A percentile compares a stretch with the other conserved stretches of the same genome.
These are phyloP conservation scores for Hemibates koningsi DNA, from an alignment of 2,113 vertebrate species.

Conservation along the genomic window DNA sequence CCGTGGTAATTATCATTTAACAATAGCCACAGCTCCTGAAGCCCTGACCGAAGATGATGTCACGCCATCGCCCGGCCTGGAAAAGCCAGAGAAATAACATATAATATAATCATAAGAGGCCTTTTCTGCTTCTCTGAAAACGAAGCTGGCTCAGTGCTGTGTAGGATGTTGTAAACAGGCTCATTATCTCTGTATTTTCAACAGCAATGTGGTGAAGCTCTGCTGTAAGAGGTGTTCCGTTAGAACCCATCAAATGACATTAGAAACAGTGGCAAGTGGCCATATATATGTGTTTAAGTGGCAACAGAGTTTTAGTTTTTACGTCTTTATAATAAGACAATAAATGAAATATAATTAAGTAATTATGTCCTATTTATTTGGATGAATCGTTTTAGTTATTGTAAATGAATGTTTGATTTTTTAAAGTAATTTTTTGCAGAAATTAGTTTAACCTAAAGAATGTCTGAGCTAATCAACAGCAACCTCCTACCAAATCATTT, in stretches of 20 bases:
- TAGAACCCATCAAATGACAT: background rate
- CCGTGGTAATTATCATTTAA: constrained; percentile 67
- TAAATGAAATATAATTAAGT: background rate
- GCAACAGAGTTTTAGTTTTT: background rate
- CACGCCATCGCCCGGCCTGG: constrained; percentile 9
- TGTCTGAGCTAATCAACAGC: background rate
- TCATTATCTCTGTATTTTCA: constrained; percentile 21
- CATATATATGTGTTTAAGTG: background rate
- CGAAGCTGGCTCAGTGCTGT: background rate
- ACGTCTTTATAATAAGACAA: background rate
- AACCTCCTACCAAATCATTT: background rate
- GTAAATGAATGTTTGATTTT: background rate
- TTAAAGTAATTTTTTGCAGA: background rate
- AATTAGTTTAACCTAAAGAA: background rate
- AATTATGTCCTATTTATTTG: background rate
- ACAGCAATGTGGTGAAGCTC: background rate
- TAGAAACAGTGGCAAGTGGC: background rate
- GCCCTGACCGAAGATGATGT: constrained; percentile 54
- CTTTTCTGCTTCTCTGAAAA: constrained; percentile 17
- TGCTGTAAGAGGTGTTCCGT: background rate
- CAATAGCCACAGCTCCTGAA: constrained; percentile 62
- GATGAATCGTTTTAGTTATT: background rate
- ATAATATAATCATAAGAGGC: constrained; percentile 18
- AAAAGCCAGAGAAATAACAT: constrained; percentile 18
- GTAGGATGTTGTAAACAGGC: background rate